Conservation (phyloP, 2,113 vertebrate species). For the Carassius carassius region DNA sequence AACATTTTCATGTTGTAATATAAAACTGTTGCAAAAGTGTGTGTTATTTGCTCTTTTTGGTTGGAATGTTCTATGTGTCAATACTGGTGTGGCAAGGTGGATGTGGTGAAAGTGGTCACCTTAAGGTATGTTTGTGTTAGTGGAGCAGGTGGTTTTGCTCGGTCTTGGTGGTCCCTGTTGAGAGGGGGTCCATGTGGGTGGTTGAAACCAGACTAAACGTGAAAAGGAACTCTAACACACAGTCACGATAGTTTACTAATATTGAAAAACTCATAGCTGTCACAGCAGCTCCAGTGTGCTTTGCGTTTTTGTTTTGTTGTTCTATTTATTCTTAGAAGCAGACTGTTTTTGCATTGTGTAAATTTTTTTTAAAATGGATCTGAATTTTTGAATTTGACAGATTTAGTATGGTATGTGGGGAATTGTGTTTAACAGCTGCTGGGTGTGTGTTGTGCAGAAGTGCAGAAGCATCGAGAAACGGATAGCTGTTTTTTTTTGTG, state of each 20-base stretch:
- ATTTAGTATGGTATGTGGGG: neutral
- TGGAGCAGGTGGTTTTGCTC: slow-evolving; percentile 24
- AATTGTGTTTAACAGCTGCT: neutral
- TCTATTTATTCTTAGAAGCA: neutral
- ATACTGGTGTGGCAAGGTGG: slow-evolving; percentile 15
- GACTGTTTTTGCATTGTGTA: neutral
- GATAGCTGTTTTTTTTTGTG: neutral
- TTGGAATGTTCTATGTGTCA: slow-evolving; percentile 25
- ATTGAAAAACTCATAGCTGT: slow-evolving; percentile 18
- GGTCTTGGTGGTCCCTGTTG: slow-evolving; percentile 47
- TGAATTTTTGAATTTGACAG: neutral
- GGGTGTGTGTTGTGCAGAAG: neutral
- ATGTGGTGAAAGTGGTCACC: slow-evolving; percentile 26
- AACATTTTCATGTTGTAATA: neutral
- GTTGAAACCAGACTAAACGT: slow-evolving; percentile 27
- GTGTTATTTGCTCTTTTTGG: slow-evolving; percentile 8
- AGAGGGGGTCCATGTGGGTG: slow-evolving; percentile 50
- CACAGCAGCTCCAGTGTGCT: neutral
- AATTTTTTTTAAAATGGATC: neutral
- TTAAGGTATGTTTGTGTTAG: slow-evolving; percentile 9
- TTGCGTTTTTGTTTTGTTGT: slow-evolving; percentile 11
- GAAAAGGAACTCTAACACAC: slow-evolving; percentile 27
- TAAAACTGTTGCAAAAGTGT: neutral
- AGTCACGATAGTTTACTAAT: slow-evolving; percentile 48
- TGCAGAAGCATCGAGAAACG: neutral